Base-by-base conservation (phyloP, 2,113 vertebrate species). In the Gymnobelideus leadbeateri region DNA sequence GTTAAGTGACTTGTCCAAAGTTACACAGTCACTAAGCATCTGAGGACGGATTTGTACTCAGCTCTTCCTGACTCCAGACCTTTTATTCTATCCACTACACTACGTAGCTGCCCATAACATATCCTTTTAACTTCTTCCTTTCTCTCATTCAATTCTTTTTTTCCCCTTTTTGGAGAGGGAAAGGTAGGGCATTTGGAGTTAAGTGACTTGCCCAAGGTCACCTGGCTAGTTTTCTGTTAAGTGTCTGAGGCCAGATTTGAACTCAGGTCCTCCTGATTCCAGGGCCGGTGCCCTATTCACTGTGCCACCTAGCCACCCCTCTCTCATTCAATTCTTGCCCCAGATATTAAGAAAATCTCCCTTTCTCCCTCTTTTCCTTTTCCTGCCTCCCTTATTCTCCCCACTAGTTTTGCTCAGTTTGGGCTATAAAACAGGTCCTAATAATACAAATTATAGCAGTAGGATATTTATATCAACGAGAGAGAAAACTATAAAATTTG, bases 361-460 rank as follows among this genome's bases (percentile, higher is more conserved):
- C 50, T 12, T 21, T 19, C 3, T 0, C 10, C 68, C 46, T 61
- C 91, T 31, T 43, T 31, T 43, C 19, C 3, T 51, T 77, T 91
- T 90, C 89, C 37, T 94, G 55, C 89, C 55, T 57, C n/a, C 57
- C 43, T 54, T 43, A 84, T 7, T 84, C n/a, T 43, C 7, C n/a
- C 16, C 54, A 52, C 31, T 51, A 3, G 77, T 9, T 84, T 93
- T 93, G 31, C 90, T 95, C 57, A 25, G 51, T 26, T 97, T 52
- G 51, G 91, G 91, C 25, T 57, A 43, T 84, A 96, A 94, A 96
- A 51, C 10, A 31, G 89, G 50, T 8, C 94, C 37, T 43, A 77
- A 23, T 21, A 43, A 84, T 84, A 84, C 19, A 43, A 84, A 7
- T 23, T 84, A 84, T 84, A 7, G 37, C 6, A 21, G n/a, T 31